A percentile compares a stretch with the other conserved stretches of the same genome.
These are phyloP conservation scores for Drosophila kokeensis DNA, from an alignment of 2,888 invertebrate species.

Conservation along the genomic window DNA sequence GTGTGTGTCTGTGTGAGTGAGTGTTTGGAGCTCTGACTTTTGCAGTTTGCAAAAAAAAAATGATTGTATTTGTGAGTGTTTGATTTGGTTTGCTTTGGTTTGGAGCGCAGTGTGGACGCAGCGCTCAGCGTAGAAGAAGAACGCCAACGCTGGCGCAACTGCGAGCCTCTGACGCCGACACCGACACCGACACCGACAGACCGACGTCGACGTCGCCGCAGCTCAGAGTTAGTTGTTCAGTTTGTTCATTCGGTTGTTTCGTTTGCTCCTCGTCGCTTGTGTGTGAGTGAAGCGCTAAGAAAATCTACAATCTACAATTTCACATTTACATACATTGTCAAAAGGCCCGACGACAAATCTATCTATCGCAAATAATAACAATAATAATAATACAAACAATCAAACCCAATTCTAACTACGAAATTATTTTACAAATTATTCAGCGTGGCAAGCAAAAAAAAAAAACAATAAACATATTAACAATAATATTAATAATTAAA, in stretches of 20 bases:
- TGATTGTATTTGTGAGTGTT: conserved; percentile 37
- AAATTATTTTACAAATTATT: conserved; percentile 9
- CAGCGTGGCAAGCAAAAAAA: conserved; percentile 47
- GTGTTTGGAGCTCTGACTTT: conserved; percentile 50
- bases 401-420: conserved; percentile 5
- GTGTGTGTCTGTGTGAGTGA: conserved; percentile 18
- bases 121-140: conserved; percentile 34
- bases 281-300: conserved; percentile 71
- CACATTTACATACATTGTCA: conserved; percentile 20
- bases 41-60: conserved; percentile 58
- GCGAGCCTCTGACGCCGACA: conserved; percentile 30
- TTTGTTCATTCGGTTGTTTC: conserved; percentile 81
- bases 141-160: conserved; percentile 29
- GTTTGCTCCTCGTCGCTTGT: conserved; percentile 82
- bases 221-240: conserved; percentile 60
- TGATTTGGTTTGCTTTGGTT: conserved; percentile 77
- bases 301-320: conserved; percentile 40
- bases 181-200: conserved; percentile 23
- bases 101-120: conserved; percentile 67
- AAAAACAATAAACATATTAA: neutral
- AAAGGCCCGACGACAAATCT: neutral
- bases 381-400: neutral
- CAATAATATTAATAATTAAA: conserved; percentile 2
- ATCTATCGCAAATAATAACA: neutral
- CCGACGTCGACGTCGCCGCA: conserved; percentile 45